Base-by-base conservation (phyloP, 64 coral and sea anemone species). In the Pocillopora verrucosa region DNA sequence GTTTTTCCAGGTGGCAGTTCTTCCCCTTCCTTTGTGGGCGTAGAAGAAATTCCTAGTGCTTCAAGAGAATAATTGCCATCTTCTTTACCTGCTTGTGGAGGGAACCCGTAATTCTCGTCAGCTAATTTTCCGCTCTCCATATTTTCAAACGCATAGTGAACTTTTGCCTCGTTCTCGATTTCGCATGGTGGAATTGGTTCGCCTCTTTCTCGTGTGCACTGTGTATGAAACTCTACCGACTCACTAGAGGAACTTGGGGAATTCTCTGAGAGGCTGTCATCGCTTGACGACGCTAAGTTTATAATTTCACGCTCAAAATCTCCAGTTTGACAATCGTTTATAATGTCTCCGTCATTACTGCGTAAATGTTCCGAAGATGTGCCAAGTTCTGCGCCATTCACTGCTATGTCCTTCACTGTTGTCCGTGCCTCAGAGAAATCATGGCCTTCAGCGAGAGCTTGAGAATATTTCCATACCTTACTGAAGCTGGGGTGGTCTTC, bases 401-500 rank as follows among this genome's bases (percentile, higher is more conserved):
- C 2, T 3, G 10, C 1, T 19, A 1, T 65, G 65, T 67, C 64
- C 24, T 85, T 56, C 0, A 11, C 1, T 72, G n/a, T 51, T 11
- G 56, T 51, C 41, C 1, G 11, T 58, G 38, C 25, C 56, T 72
- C 64, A 25, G 12, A 36, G 24, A 24, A 24, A 56, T 85, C 82
- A 70, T 70, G 67, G 20, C 12, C 67, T 15, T 36, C 6, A 13
- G 65, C 36, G 14, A 85, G 72, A 1, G 19, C 11, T 45, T 65
- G 36, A 57, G 82, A 85, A 65, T 85, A 34, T 20, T 85, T 85
- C 64, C 82, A 85, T 11, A 58, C 37, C 36, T 85, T 85, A 20
- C 64, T 85, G 15, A 85, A 85, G 68, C 64, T 72, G 20, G 65
- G 82, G 10, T 22, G 45, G 1, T 72, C 65, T 24, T 13, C 13